Conservation (phyloP, 2,888 invertebrate genomes). For the Steinernema hermaphroditum region DNA sequence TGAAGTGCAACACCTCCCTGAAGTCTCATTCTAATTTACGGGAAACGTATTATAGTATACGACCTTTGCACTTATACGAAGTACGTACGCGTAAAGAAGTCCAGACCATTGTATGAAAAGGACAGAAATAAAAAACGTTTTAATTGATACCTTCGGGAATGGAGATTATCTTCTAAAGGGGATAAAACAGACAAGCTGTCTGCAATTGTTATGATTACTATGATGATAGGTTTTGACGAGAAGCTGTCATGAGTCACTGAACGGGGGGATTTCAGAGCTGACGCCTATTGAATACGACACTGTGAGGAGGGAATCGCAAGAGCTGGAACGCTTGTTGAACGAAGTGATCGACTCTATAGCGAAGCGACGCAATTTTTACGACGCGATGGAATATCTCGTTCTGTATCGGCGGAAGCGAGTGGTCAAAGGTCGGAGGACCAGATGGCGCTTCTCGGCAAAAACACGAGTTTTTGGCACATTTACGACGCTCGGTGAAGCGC, state of each 20-base stretch:
- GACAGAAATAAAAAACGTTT: too few relatives aligned
- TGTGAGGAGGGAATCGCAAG: slow-evolving; percentile 10
- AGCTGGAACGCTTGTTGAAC: slow-evolving; percentile 18
- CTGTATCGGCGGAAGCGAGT: slow-evolving; percentile 18
- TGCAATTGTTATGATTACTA: too few relatives aligned
- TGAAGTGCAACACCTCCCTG: too few relatives aligned
- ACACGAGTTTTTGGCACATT: slow-evolving; percentile 22
- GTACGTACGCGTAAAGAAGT: too few relatives aligned
- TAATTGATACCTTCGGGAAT: too few relatives aligned
- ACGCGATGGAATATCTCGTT: slow-evolving; percentile 19
- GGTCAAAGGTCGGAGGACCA: slow-evolving; percentile 21
- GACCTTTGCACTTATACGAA: too few relatives aligned
- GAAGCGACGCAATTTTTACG: slow-evolving; percentile 21
- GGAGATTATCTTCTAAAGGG: too few relatives aligned
- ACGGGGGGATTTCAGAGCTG: neutral
- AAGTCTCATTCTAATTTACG: too few relatives aligned
- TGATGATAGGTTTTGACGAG: too few relatives aligned
- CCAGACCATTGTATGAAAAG: too few relatives aligned
- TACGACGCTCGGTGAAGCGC: slow-evolving; percentile 44
- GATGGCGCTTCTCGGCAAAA: slow-evolving; percentile 26
- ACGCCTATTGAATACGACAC: slow-evolving; percentile 26
- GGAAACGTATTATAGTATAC: too few relatives aligned
- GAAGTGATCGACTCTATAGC: slow-evolving; percentile 26
- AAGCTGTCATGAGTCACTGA: neutral
- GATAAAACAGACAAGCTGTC: too few relatives aligned